Conservation (phyloP, 2,113 vertebrate species). For the Pionites leucogaster region DNA sequence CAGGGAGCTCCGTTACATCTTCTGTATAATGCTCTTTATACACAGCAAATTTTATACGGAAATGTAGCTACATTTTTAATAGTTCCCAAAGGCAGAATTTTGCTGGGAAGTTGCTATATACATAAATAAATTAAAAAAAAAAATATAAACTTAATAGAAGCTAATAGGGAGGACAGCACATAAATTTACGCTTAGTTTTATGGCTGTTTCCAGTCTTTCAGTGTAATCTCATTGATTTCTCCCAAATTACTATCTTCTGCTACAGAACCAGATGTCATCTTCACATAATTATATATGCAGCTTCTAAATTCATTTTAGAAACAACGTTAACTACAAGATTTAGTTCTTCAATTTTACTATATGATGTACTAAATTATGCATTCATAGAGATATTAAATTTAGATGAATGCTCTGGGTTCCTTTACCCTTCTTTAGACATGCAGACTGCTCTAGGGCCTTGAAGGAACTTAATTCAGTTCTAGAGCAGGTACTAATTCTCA, state of each 20-base stretch:
- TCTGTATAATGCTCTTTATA: neutral
- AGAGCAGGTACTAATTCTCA: neutral
- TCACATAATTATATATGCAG: neutral
- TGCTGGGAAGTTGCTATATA: neutral
- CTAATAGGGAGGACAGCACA: neutral
- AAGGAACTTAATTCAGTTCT: constrained; percentile 5
- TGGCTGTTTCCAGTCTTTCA: neutral
- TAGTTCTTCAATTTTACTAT: constrained; percentile 15
- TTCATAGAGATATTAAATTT: constrained; percentile 56
- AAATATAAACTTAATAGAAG: neutral
- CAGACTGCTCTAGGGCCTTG: neutral
- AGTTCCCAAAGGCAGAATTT: neutral
- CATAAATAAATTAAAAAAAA: neutral
- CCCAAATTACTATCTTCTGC: neutral
- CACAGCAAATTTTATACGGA: neutral
- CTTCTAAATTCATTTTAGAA: constrained; percentile 11
- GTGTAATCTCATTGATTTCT: neutral
- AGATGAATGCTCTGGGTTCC: constrained; percentile 34
- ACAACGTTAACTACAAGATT: neutral
- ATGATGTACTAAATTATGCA: constrained; percentile 24
- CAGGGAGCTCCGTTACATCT: neutral
- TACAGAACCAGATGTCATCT: neutral
- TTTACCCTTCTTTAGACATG: neutral
- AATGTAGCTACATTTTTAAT: neutral
- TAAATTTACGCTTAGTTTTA: neutral